Evolutionary conservation across 2,797 vertebrate genomes (phyloP).

Genomic region (Naso thynnoides): DNA sequence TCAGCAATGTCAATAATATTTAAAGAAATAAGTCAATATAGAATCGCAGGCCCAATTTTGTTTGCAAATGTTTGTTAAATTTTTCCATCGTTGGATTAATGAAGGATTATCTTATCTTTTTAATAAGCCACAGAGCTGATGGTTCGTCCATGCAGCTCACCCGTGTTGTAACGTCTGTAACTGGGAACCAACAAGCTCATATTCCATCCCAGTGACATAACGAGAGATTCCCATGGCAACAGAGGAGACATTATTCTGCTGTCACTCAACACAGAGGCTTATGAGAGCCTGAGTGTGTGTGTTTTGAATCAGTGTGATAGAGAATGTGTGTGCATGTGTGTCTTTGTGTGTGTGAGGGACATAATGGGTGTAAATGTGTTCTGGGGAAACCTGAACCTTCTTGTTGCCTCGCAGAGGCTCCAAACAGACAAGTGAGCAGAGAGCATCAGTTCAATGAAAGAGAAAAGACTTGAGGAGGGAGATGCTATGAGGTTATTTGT

Average conservation of each 20-base stretch:
- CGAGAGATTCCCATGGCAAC: constrained; percentile 71
- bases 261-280: constrained; percentile 75
- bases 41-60: too few species aligned
- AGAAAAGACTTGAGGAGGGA: constrained; percentile 11
- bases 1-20: too few species aligned
- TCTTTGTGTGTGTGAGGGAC: constrained; percentile 45
- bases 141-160: not conserved
- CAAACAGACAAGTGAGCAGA: constrained; percentile 49
- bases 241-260: constrained; percentile 68
- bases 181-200: constrained; percentile 60
- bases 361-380: constrained; percentile 62
- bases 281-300: constrained; percentile 64
- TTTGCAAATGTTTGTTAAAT: too few species aligned
- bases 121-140: not conserved
- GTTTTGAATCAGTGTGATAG: constrained; percentile 33
- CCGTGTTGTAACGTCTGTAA: constrained; percentile 24
- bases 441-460: constrained; percentile 16
- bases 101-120: too few species aligned
- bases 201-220: constrained; percentile 65
- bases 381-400: constrained; percentile 74
- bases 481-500: not conserved
- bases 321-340: constrained; percentile 46
- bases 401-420: constrained; percentile 56
- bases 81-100: too few species aligned
- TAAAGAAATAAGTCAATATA: too few species aligned